These are phyloP conservation scores for Plutella xylostella DNA, from an alignment of 2,888 invertebrate genomes.

Conservation along the genomic window DNA sequence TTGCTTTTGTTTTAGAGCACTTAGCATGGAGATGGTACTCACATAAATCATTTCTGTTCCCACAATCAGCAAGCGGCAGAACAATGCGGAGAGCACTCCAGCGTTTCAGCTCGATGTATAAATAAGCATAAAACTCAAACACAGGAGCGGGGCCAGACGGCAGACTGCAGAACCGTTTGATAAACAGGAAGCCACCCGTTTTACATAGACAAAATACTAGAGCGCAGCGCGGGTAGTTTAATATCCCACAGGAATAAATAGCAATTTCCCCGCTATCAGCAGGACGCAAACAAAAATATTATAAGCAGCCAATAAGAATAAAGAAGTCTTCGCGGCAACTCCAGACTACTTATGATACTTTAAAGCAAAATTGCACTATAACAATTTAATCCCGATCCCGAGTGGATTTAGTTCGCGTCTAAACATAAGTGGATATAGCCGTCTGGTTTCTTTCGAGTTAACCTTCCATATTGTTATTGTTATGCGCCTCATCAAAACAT, in stretches of 20 bases:
- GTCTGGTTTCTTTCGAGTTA: conserved; percentile 20
- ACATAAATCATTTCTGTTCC: too few species aligned
- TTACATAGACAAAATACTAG: conserved; percentile 24
- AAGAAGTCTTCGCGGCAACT: conserved; percentile 27
- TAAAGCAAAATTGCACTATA: conserved; percentile 33
- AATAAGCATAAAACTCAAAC: not conserved
- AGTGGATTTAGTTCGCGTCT: conserved; percentile 23
- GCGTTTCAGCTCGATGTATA: too few species aligned
- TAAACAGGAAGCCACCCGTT: conserved; percentile 48
- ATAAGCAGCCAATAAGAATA: conserved; percentile 43
- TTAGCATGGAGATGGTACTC: too few species aligned
- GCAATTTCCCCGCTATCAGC: conserved; percentile 54
- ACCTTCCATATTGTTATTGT: not conserved
- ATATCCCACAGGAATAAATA: conserved; percentile 56
- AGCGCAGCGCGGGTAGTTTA: conserved; percentile 38
- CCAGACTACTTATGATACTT: conserved; percentile 39
- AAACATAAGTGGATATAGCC: conserved; percentile 23
- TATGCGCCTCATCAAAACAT: conserved; percentile 61
- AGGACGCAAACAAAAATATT: conserved; percentile 49
- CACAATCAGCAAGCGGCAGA: too few species aligned
- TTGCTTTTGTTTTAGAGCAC: too few species aligned
- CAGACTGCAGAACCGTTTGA: conserved; percentile 24
- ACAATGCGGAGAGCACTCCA: too few species aligned
- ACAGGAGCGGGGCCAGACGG: not conserved
- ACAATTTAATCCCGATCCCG: conserved; percentile 33